These are phyloP conservation scores for Aporrectodea caliginosa DNA, from an alignment of 1,140 invertebrate species.

Conservation along the genomic window DNA sequence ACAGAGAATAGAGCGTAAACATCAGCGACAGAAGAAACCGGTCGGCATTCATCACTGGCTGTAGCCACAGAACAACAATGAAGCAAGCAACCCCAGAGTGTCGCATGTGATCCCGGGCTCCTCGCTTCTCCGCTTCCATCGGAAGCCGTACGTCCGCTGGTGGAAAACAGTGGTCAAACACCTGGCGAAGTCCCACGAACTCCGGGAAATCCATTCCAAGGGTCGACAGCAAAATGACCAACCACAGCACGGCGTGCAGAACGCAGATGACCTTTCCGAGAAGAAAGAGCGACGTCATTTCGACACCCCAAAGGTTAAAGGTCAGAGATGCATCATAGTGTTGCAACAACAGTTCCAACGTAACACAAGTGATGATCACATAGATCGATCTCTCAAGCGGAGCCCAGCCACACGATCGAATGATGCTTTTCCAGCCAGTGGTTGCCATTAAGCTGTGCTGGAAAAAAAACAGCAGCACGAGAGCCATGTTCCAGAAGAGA, in stretches of 20 bases:
- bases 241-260: not conserved
- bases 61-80: not conserved
- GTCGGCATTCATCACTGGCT: not conserved
- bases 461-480: not conserved
- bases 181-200: not conserved
- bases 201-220: not conserved
- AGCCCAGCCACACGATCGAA: not conserved
- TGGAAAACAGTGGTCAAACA: not conserved
- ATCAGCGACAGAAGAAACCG: not conserved
- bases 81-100: not conserved
- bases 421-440: not conserved
- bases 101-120: not conserved
- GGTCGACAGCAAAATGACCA: not conserved
- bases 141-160: not conserved
- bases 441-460: not conserved
- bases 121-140: not conserved
- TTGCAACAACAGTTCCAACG: not conserved
- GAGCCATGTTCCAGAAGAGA: not conserved
- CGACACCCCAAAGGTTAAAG: not conserved
- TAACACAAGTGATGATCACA: not conserved
- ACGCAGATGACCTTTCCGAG: not conserved
- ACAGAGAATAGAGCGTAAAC: not conserved
- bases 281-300: not conserved
- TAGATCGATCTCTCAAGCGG: not conserved
- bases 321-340: not conserved